Evolutionary conservation across 2,888 invertebrate species (phyloP).

Genomic region (Artemia sinica): DNA sequence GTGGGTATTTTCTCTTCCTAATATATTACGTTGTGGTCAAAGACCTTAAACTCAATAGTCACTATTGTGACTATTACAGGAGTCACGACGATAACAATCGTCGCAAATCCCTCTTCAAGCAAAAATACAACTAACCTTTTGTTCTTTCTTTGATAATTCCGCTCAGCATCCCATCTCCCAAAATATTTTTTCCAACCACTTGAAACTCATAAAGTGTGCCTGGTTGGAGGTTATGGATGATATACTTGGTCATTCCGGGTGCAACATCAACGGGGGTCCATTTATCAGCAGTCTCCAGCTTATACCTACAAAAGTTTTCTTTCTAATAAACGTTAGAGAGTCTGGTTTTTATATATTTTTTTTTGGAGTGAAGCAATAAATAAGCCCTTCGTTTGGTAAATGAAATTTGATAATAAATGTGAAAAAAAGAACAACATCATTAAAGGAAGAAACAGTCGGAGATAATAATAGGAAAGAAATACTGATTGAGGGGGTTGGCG

Average conservation of each 20-base stretch:
- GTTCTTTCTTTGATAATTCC: conserved; percentile 76
- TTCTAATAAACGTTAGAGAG: background rate
- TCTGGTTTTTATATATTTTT: no score
- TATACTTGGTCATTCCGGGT: conserved; percentile 69
- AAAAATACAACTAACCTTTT: conserved; percentile 44
- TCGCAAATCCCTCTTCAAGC: no score
- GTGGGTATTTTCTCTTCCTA: background rate
- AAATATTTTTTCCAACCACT: conserved; percentile 80
- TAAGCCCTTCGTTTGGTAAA: no score
- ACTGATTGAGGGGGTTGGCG: no score
- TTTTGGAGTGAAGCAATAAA: no score
- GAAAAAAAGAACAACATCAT: no score
- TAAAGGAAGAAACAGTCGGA: no score
- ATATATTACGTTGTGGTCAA: conserved; percentile 1
- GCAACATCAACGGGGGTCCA: conserved; percentile 90
- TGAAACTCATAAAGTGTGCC: conserved; percentile 88
- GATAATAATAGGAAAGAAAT: no score
- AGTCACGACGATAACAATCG: no score
- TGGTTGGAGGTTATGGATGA: conserved; percentile 73
- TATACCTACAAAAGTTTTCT: conserved; percentile 40
- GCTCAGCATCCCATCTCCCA: conserved; percentile 91
- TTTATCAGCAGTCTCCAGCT: conserved; percentile 66
- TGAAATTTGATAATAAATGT: no score
- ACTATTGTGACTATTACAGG: conserved; percentile 27
- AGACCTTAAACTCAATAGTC: background rate